phyloP scores from a whole-genome alignment of 1,140 invertebrate genomes.

The Drosophila prosaltans region DNA sequence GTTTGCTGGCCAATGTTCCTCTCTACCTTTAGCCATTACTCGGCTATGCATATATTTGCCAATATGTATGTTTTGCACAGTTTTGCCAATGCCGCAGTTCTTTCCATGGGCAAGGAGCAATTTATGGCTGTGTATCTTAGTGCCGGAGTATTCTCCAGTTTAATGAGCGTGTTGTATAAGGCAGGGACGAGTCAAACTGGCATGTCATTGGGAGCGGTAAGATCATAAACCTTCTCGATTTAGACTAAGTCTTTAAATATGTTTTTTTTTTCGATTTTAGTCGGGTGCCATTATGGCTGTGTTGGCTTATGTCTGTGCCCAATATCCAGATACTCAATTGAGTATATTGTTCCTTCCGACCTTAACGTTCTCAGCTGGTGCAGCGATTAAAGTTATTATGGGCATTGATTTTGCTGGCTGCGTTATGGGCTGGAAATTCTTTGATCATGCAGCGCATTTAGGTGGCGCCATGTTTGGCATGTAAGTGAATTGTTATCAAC shows the following conservation, averaged over 20 bases:
- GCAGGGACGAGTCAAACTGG: conserved; percentile 86
- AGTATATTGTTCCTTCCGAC: conserved; percentile 95
- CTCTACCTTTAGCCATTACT: conserved; percentile 97
- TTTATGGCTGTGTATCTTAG: conserved; percentile 95
- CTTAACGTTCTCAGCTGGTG: conserved; percentile 92
- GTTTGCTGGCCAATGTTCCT: conserved; percentile 94
- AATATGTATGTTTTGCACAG: conserved; percentile 99
- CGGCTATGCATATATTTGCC: conserved; percentile 91
- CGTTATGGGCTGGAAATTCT: conserved; percentile 93
- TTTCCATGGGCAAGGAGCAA: conserved; percentile 95
- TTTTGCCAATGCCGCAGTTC: conserved; percentile 88
- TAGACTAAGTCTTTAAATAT: background rate
- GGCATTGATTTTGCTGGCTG: conserved; percentile 92
- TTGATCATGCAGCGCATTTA: conserved; percentile 99
- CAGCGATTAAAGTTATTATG: conserved; percentile 93
- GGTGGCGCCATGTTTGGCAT: conserved; percentile 96
- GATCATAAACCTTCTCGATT: conserved; percentile 45
- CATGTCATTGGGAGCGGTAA: conserved; percentile 95
- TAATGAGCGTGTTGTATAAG: conserved; percentile 93
- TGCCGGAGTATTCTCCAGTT: conserved; percentile 93
- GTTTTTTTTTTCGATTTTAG: conserved; percentile 84
- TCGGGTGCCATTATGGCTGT: conserved; percentile 97
- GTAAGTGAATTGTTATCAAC: conserved; percentile 83
- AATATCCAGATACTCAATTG: conserved; percentile 93
- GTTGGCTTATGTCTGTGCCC: conserved; percentile 93